phyloP scores from a whole-genome alignment of 2,888 invertebrate genomes.

The Camponotus fellah region DNA sequence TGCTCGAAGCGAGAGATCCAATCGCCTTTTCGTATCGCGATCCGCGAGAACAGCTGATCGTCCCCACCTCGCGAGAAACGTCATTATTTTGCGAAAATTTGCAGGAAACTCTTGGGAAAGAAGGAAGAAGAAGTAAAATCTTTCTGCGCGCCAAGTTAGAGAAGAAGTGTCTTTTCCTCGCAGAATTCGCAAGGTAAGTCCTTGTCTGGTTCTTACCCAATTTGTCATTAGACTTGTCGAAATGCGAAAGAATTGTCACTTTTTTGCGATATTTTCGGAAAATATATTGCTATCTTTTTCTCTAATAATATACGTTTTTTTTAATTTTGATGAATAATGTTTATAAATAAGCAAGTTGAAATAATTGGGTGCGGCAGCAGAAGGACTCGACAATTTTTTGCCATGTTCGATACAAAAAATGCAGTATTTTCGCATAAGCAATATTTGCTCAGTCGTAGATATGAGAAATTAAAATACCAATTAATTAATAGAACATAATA shows the following conservation, averaged over 20 bases:
- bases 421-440: background rate
- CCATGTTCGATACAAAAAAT: background rate
- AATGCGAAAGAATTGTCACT: background rate
- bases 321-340: background rate
- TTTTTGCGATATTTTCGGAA: slow-evolving; percentile 23
- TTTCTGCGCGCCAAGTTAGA: background rate
- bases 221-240: background rate
- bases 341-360: background rate
- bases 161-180: background rate
- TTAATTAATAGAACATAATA: background rate
- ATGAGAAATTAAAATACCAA: background rate
- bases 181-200: slow-evolving; percentile 22
- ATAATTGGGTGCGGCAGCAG: background rate
- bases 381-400: background rate
- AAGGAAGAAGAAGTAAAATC: background rate
- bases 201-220: background rate
- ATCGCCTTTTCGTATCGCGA: background rate
- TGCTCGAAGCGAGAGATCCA: background rate
- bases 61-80: background rate
- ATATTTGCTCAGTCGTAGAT: background rate
- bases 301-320: background rate
- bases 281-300: background rate
- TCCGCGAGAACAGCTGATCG: background rate
- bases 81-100: slow-evolving; percentile 8
- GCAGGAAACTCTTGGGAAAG: background rate